A percentile compares a stretch with the other conserved stretches of the same genome.
phyloP scores from a whole-genome alignment of 2,113 vertebrate genomes.

The Pica pica region DNA sequence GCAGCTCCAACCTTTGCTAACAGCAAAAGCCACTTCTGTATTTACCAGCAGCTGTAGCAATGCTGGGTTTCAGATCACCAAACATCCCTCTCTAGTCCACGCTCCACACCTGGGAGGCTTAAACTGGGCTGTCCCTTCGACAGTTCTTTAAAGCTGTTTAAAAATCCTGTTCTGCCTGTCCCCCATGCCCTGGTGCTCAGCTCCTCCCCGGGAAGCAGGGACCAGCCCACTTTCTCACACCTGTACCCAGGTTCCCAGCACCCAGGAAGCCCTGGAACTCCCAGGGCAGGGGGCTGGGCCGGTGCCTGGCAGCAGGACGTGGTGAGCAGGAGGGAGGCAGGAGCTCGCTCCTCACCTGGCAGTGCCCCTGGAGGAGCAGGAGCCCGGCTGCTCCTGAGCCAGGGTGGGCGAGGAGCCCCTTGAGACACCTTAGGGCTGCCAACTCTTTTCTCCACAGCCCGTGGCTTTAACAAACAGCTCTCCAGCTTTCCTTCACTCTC shows the following conservation, averaged over 20 bases:
- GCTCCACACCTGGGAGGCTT: neutral
- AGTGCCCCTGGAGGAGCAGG: neutral
- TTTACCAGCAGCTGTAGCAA: neutral
- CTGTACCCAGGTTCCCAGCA: neutral
- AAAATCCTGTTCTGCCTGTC: rapidly evolving
- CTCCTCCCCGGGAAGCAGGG: neutral
- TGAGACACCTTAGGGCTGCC: neutral
- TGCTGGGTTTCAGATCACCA: neutral
- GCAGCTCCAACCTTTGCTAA: neutral
- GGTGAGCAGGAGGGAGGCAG: neutral
- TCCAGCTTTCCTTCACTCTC: neutral
- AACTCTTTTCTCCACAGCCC: neutral
- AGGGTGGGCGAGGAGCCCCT: neutral
- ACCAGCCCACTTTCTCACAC: neutral
- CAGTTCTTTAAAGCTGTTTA: rapidly evolving
- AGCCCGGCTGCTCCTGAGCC: neutral
- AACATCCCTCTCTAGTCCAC: rapidly evolving
- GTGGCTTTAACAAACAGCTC: neutral
- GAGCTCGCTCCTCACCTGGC: neutral
- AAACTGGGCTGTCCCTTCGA: too few relatives aligned
- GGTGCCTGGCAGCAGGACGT: neutral
- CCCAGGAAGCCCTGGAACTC: neutral
- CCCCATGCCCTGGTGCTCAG: too few relatives aligned
- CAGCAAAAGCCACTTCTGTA: neutral
- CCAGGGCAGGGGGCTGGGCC: neutral